Percentiles rank a stretch among this genome's conserved stretches.
phyloP scores from a whole-genome alignment of 2,888 invertebrate species.

The Auanema sp. region DNA sequence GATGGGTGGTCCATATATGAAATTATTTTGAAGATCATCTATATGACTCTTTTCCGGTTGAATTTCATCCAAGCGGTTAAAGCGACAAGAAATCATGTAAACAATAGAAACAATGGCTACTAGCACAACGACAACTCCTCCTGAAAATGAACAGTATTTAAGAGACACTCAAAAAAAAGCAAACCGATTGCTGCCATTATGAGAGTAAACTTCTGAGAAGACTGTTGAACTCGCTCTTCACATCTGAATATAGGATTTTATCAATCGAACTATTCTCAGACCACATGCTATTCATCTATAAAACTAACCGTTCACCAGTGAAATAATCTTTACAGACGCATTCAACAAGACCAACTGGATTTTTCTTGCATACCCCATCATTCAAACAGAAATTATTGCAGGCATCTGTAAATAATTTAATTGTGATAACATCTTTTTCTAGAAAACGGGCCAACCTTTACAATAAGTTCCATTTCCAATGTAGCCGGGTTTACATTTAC shows the following conservation, averaged over 20 bases:
- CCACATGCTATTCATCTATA: constrained; percentile 16
- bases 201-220: constrained; percentile 42
- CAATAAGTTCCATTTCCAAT: constrained; percentile 72
- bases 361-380: constrained; percentile 64
- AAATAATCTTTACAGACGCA: constrained; percentile 63
- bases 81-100: constrained; percentile 61
- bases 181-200: constrained; percentile 27
- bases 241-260: constrained; percentile 24
- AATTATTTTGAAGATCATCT: constrained; percentile 23
- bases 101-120: constrained; percentile 57
- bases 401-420: constrained; percentile 50
- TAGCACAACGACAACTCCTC: constrained; percentile 51
- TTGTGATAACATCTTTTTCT: constrained; percentile 7
- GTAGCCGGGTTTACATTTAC: constrained; percentile 89
- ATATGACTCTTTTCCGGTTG: constrained; percentile 13
- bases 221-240: constrained; percentile 43
- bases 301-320: constrained; percentile 54
- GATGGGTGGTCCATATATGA: constrained; percentile 32
- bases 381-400: constrained; percentile 63
- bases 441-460: constrained; percentile 36
- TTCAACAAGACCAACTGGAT: constrained; percentile 59
- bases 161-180: not conserved
- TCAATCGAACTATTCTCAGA: not conserved
- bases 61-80: constrained; percentile 29
- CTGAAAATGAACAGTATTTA: constrained; percentile 5